These are phyloP conservation scores for Diogma glabrata DNA, from an alignment of 2,888 invertebrate genomes.

Conservation along the genomic window DNA sequence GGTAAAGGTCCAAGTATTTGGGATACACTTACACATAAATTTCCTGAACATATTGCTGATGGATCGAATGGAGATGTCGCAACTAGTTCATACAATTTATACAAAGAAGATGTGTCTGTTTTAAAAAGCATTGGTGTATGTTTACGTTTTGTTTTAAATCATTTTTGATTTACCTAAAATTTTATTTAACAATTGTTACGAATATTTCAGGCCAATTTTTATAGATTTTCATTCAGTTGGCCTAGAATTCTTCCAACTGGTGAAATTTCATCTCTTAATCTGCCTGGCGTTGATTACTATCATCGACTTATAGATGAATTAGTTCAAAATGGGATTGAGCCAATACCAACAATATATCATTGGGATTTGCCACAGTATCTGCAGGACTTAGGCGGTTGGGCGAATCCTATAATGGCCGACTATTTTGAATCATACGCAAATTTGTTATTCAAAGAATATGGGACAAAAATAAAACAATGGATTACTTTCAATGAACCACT, in stretches of 20 bases:
- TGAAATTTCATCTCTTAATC: conserved; percentile 35
- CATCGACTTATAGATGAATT: background rate
- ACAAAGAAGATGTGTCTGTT: too few relatives aligned
- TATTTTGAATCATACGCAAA: conserved; percentile 42
- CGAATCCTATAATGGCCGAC: conserved; percentile 34
- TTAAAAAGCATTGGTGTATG: too few relatives aligned
- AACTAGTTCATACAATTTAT: too few relatives aligned
- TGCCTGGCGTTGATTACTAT: background rate
- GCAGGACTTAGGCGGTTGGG: conserved; percentile 43
- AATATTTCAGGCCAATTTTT: conserved; percentile 21
- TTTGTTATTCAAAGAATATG: conserved; percentile 35
- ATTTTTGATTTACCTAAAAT: too few relatives aligned
- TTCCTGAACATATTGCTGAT: too few relatives aligned
- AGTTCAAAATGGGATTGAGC: conserved; percentile 39
- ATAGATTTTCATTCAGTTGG: background rate
- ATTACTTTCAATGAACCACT: conserved; percentile 48
- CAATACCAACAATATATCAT: conserved; percentile 46
- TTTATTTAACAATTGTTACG: too few relatives aligned
- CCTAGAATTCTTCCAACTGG: conserved; percentile 46
- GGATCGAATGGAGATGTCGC: too few relatives aligned
- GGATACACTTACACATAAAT: too few relatives aligned
- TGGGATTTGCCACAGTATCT: conserved; percentile 44
- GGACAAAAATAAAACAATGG: conserved; percentile 43
- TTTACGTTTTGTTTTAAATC: too few relatives aligned
- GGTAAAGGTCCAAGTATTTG: too few relatives aligned